A percentile compares a stretch with the other conserved stretches of the same genome.
Evolutionary conservation across 2,113 vertebrate genomes (phyloP).

Genomic region (Cairina moschata): DNA sequence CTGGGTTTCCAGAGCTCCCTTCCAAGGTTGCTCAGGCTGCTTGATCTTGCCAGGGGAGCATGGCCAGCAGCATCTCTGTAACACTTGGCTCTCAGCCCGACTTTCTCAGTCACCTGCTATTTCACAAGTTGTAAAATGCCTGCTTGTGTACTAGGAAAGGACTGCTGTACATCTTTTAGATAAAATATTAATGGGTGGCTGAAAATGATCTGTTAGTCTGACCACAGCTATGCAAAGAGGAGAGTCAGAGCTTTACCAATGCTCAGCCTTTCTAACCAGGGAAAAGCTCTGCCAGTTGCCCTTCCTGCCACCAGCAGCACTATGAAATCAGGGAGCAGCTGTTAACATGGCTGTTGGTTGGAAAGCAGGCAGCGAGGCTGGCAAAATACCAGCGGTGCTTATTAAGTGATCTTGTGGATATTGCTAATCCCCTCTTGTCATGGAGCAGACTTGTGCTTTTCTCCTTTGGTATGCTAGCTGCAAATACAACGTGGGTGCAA

Average conservation of each 20-base stretch:
- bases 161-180: background rate
- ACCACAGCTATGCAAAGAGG: background rate
- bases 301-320: background rate
- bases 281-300: background rate
- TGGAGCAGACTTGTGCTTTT: background rate
- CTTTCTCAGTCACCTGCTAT: background rate
- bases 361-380: background rate
- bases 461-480: background rate
- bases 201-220: background rate
- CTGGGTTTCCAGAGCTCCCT: background rate
- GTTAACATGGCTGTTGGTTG: background rate
- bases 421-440: background rate
- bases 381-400: background rate
- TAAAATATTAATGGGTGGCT: slow-evolving; percentile 6
- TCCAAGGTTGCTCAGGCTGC: background rate
- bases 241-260: background rate
- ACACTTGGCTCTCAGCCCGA: background rate
- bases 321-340: background rate
- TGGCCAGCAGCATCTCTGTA: background rate
- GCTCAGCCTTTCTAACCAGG: background rate
- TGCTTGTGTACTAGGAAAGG: background rate
- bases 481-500: background rate
- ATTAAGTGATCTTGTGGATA: background rate
- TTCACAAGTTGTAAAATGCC: background rate
- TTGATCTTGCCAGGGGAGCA: background rate